Evolutionary conservation across 2,888 invertebrate species (phyloP), one percentile per base, ranked within the genome.

Genomic region (Mythimna lalbum): DNA sequence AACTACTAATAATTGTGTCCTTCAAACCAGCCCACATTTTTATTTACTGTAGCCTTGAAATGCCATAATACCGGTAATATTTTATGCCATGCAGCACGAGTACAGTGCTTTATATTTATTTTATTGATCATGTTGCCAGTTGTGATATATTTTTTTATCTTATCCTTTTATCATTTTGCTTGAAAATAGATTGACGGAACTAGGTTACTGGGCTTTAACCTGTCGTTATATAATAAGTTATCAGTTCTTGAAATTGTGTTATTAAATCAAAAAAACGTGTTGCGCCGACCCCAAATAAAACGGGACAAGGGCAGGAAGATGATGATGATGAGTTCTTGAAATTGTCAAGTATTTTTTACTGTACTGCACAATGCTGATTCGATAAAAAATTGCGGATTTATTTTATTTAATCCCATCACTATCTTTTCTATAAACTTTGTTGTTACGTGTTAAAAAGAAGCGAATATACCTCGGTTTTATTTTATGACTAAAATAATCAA

Each of bases 151-250:
- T 69, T 56, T 78, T 56, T 67, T 71, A 76, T 75, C 76, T 82
- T 69, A 84, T 84, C 76, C 27, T 36, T 55, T 74, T 84, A 84
- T 81, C 81, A 65, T 9, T 31, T 59, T 56, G 59, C 69, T 74
- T 76, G 69, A 69, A 69, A 78, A 78, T 73, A 71, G 78, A 78
- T 84, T 81, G 84, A 82, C 73, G 67, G 66, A 84, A 76, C 31
- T 84, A 76, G 84, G 84, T 84, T 76, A 84, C 69, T 84, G 75
- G 82, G 79, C 73, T 67, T 60, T 76, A 71, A 73, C 59, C 66
- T 66, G 59, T 47, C 59, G 55, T 84, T 84, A 74, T 74, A 73
- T 83, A 82, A 82, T 81, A 63, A 65, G 19, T 69, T 81, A 78
- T 83, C 69, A 73, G 65, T 53, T 69, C 61, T 66, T 72, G 55